Conservation (phyloP, 2,888 invertebrate species). For the Isoperla grammatica region DNA sequence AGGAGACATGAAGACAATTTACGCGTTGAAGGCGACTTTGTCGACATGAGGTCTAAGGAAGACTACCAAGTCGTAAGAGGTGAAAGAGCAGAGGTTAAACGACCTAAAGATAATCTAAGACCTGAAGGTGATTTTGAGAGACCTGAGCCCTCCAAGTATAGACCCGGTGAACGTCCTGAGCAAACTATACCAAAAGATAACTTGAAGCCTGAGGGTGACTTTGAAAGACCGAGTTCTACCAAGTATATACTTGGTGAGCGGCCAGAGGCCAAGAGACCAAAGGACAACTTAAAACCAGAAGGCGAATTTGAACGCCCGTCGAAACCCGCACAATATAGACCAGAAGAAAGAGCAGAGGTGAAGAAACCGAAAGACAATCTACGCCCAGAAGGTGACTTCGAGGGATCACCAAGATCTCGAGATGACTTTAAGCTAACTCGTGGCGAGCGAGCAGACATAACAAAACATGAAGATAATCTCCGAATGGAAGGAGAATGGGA, state of each 20-base stretch:
- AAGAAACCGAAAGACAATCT: conserved; percentile 44
- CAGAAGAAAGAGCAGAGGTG: conserved; percentile 33
- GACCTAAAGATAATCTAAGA: conserved; percentile 38
- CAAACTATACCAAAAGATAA: conserved; percentile 43
- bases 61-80: conserved; percentile 38
- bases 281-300: conserved; percentile 42
- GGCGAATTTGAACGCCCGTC: conserved; percentile 41
- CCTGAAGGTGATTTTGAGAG: conserved; percentile 32
- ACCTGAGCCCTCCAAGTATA: conserved; percentile 36
- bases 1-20: conserved; percentile 40
- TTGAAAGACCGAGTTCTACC: conserved; percentile 36
- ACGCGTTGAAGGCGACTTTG: conserved; percentile 34
- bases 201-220: conserved; percentile 37
- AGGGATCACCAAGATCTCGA: conserved; percentile 34
- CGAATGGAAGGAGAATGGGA: conserved; percentile 43
- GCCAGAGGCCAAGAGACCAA: conserved; percentile 39
- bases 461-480: conserved; percentile 41
- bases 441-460: conserved; percentile 34
- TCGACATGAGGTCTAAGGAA: conserved; percentile 40
- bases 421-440: conserved; percentile 52
- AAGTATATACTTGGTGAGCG: conserved; percentile 40
- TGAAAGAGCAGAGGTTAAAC: conserved; percentile 40
- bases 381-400: conserved; percentile 42
- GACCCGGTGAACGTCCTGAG: conserved; percentile 38
- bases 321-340: conserved; percentile 24